Percentiles rank a stretch among this genome's conserved stretches.
Conservation (phyloP, 2,888 invertebrate species). For the Drosophila recens region DNA sequence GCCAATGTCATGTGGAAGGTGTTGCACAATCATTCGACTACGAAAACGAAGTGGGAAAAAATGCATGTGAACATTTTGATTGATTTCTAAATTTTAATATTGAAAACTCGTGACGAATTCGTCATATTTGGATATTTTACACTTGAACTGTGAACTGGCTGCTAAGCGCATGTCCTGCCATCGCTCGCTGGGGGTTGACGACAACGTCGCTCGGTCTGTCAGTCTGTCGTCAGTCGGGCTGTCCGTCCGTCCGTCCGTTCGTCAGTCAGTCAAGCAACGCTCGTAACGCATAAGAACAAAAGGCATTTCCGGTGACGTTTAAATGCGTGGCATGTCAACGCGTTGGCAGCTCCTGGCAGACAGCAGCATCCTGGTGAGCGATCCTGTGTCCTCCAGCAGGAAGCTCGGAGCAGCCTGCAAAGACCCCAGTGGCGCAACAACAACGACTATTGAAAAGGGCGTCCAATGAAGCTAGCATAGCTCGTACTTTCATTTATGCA, state of each 20-base stretch:
- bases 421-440: conserved; percentile 47
- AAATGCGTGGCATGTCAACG: conserved; percentile 80
- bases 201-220: conserved; percentile 34
- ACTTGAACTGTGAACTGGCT: conserved; percentile 54
- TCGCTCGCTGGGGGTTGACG: conserved; percentile 25
- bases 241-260: conserved; percentile 29
- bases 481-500: conserved; percentile 23
- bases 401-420: conserved; percentile 45
- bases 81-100: conserved; percentile 50
- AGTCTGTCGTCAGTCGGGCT: conserved; percentile 30
- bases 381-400: conserved; percentile 63
- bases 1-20: conserved; percentile 68
- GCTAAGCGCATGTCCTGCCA: conserved; percentile 29
- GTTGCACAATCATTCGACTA: conserved; percentile 65
- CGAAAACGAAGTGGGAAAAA: conserved; percentile 29
- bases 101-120: conserved; percentile 14
- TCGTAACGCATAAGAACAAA: conserved; percentile 72
- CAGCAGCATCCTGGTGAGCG: conserved; percentile 72
- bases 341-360: conserved; percentile 71
- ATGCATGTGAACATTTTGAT: conserved; percentile 55
- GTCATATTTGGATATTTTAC: conserved; percentile 48
- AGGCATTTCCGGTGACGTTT: conserved; percentile 81
- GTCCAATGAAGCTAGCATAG: conserved; percentile 24
- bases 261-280: conserved; percentile 41
- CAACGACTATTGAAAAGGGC: conserved; percentile 2